A percentile compares a stretch with the other conserved stretches of the same genome.
These are phyloP conservation scores for Hymenochirus boettgeri DNA, from an alignment of 2,113 vertebrate genomes.

Conservation along the genomic window DNA sequence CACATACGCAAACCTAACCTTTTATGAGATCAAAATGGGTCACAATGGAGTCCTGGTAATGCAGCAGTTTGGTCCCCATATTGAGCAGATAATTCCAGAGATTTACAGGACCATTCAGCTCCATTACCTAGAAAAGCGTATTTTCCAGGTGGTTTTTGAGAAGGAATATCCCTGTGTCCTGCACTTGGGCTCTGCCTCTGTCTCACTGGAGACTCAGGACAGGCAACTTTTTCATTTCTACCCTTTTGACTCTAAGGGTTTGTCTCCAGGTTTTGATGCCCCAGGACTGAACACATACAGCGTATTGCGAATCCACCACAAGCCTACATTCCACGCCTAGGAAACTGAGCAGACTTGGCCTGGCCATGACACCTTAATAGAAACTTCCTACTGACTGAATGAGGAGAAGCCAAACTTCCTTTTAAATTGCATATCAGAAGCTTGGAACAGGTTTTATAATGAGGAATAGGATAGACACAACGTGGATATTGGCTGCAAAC, in stretches of 20 bases:
- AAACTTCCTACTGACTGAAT: no score
- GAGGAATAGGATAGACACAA: no score
- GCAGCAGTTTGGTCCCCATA: constrained; percentile 86
- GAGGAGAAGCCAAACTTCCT: no score
- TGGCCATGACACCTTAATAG: no score
- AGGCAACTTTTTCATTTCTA: constrained; percentile 85
- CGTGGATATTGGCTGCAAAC: no score
- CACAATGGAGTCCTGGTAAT: constrained; percentile 70
- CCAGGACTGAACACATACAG: constrained; percentile 86
- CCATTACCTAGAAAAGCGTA: constrained; percentile 75
- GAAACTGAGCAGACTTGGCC: no score
- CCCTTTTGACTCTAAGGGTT: constrained; percentile 64
- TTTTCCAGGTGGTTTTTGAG: constrained; percentile 82
- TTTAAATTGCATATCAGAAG: no score
- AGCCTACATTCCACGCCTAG: constrained; percentile 65
- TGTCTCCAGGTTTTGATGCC: constrained; percentile 82
- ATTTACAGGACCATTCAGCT: constrained; percentile 74
- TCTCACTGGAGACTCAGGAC: constrained; percentile 83
- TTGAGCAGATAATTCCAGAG: constrained; percentile 71
- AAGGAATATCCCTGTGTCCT: constrained; percentile 80
- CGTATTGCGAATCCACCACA: constrained; percentile 66
- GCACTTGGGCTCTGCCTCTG: constrained; percentile 68
- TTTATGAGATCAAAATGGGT: constrained; percentile 79
- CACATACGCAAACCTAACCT: constrained; percentile 82
- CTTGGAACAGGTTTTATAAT: no score